Evolutionary conservation across 1,140 invertebrate species (phyloP).

Genomic region (Amyelois transitella): DNA sequence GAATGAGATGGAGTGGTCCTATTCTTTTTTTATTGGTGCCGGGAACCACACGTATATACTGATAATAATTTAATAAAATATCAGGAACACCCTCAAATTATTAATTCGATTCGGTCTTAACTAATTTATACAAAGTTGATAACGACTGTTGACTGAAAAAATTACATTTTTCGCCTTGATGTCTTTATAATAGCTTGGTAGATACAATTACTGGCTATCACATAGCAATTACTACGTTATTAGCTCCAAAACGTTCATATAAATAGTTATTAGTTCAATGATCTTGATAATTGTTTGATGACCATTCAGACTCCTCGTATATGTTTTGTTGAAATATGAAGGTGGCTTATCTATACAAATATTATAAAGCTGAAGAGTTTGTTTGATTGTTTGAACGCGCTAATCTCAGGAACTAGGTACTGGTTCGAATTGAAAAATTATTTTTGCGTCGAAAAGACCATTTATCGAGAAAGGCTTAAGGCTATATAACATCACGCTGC

Average conservation of each 20-base stretch:
- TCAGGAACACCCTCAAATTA: neutral
- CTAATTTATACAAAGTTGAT: neutral
- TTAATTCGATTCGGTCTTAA: neutral
- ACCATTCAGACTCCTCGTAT: neutral
- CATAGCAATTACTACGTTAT: neutral
- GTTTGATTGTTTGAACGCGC: no score
- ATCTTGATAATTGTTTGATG: neutral
- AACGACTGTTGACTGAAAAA: neutral
- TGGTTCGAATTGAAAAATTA: no score
- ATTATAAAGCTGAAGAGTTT: no score
- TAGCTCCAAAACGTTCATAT: neutral
- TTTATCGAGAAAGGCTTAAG: no score
- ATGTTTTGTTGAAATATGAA: no score
- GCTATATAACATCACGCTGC: no score
- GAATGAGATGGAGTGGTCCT: no score
- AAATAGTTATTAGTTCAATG: neutral
- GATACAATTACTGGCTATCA: neutral
- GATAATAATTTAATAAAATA: neutral
- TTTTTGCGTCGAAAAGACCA: no score
- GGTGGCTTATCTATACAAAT: no score
- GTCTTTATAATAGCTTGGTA: slow-evolving; percentile 23
- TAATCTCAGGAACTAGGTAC: no score
- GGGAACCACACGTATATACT: no score
- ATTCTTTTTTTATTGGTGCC: no score
- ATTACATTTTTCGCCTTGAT: slow-evolving; percentile 13